A percentile compares a stretch with the other conserved stretches of the same genome.
These are phyloP conservation scores for Piprites chloris DNA, from an alignment of 2,113 vertebrate species.

Conservation along the genomic window DNA sequence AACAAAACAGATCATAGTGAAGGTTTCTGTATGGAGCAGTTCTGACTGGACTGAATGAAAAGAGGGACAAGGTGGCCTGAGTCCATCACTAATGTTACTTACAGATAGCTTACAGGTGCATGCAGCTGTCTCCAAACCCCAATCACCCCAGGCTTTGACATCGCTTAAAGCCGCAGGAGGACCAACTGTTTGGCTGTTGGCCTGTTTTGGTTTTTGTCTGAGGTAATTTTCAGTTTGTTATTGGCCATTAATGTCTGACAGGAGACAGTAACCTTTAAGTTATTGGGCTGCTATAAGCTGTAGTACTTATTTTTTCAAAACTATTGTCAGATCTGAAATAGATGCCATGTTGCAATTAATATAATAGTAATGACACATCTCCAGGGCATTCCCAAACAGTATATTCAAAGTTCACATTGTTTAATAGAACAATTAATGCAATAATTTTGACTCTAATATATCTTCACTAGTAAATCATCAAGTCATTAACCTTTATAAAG, in stretches of 20 bases:
- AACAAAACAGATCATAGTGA: background rate
- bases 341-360: conserved; percentile 26
- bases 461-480: conserved; percentile 62
- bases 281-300: background rate
- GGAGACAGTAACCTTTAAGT: conserved; percentile 14
- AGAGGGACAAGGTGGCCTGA: background rate
- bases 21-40: background rate
- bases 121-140: background rate
- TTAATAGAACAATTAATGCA: conserved; percentile 55
- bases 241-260: background rate
- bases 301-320: background rate
- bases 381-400: conserved; percentile 23
- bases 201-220: background rate
- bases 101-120: background rate
- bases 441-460: conserved; percentile 54
- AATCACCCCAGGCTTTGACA: background rate
- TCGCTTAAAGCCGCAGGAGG: background rate
- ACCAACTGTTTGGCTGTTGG: background rate
- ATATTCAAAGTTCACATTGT: conserved; percentile 50
- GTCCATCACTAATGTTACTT: too few relatives aligned
- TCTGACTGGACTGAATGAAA: background rate
- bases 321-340: conserved; percentile 12
- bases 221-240: background rate
- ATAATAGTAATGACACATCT: conserved; percentile 27
- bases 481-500: conserved; percentile 61